phyloP scores from a whole-genome alignment of 1,140 invertebrate species.

The Fopius arisanus region DNA sequence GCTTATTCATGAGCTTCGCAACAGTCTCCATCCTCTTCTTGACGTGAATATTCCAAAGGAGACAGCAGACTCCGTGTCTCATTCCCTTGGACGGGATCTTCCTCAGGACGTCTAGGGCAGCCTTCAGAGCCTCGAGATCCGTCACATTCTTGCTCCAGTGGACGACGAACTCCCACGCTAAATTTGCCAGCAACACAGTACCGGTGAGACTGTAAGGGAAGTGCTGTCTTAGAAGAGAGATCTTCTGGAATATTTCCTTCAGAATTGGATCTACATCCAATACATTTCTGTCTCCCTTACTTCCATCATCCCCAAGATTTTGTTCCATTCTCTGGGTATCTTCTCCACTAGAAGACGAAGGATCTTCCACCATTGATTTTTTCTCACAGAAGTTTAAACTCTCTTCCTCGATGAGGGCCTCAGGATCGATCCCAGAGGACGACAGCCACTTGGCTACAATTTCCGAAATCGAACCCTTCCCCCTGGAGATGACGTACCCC shows the following conservation, averaged over 20 bases:
- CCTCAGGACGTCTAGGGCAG: slow-evolving; percentile 65
- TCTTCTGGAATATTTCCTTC: slow-evolving; percentile 31
- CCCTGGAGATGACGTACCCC: slow-evolving; percentile 76
- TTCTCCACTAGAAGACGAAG: slow-evolving; percentile 36
- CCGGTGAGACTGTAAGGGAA: slow-evolving; percentile 87
- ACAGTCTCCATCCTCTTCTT: slow-evolving; percentile 77
- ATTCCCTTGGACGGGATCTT: slow-evolving; percentile 71
- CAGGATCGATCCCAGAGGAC: slow-evolving; percentile 73
- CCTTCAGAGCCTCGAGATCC: slow-evolving; percentile 70
- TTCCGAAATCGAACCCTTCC: slow-evolving; percentile 86
- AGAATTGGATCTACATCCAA: slow-evolving; percentile 43
- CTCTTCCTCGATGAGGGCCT: slow-evolving; percentile 60
- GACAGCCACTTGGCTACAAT: slow-evolving; percentile 83
- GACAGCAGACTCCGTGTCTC: slow-evolving; percentile 77
- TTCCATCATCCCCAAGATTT: too few species aligned
- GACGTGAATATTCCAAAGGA: slow-evolving; percentile 89
- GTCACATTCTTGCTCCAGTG: slow-evolving; percentile 84
- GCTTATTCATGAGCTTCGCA: slow-evolving; percentile 85
- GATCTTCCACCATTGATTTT: slow-evolving; percentile 39
- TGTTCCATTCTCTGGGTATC: too few species aligned
- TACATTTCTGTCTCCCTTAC: slow-evolving; percentile 43
- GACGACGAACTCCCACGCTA: slow-evolving; percentile 89
- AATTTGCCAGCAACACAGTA: slow-evolving; percentile 81
- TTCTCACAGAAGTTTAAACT: slow-evolving; percentile 54
- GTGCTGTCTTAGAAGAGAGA: slow-evolving; percentile 70